Evolutionary conservation across 2,888 invertebrate genomes (phyloP), one percentile per base, ranked within the genome.

Genomic region (Drosophila prolongata): DNA sequence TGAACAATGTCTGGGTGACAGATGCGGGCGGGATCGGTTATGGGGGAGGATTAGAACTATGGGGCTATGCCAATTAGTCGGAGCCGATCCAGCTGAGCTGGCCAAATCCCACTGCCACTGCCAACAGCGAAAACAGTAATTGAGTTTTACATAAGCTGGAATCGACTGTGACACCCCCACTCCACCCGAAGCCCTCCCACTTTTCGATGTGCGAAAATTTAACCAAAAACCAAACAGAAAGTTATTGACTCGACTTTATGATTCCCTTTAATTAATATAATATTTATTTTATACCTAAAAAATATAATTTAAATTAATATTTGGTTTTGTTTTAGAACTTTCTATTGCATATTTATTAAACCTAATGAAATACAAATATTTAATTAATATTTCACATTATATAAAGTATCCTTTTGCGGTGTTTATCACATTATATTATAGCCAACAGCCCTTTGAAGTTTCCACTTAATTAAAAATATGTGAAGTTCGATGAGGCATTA

Each of bases 1-100:
- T 37, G 38, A 72, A 65, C 65, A 66, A 67, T 67, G 65, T 65
- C 67, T 67, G 65, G 67, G 38, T 54, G 66, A 66, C 66, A 66
- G 66, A 66, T 66, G 67, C 70, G 70, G 67, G 70, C 13, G 67
- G 30, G 42, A 27, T 56, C 47, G 49, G 24, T 14, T 46, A 67
- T 67, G 24, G 42, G 52, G 59, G 37, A 53, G 68, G 55, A 64
- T 40, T 54, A 67, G 46, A 66, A 46, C 65, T 46, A 65, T 67
- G 34, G 68, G 67, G 38, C 68, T 40, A 68, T 68, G 66, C 55
- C 66, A 66, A 66, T 66, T 66, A 66, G 68, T 46, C 46, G 38
- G 44, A 10, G 35, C 68, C 38, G 65, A 52, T 65, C 66, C 65
- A 65, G 66, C 52, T 43, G 65, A 65, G 65, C 57, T 16, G 43